Percentiles rank a stretch among this genome's conserved stretches.
phyloP scores from a whole-genome alignment of 2,888 invertebrate species.

The Pristionchus fissidentatus region DNA sequence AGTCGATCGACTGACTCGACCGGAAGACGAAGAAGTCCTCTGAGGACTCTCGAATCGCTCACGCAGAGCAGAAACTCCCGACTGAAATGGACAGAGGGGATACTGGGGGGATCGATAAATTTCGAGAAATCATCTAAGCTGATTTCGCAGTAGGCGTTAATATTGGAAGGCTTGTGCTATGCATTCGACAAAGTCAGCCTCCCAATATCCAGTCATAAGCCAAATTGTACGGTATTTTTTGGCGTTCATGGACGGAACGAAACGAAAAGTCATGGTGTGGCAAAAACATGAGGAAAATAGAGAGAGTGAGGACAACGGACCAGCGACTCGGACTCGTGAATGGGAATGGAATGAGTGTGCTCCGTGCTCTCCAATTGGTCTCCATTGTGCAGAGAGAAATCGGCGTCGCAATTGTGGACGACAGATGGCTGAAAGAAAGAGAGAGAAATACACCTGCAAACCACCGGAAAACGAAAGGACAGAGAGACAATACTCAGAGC shows the following conservation, averaged over 20 bases:
- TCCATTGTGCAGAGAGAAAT: slow-evolving; percentile 16
- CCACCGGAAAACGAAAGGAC: background rate
- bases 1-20: background rate
- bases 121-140: background rate
- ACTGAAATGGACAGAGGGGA: background rate
- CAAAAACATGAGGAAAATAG: background rate
- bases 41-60: slow-evolving; percentile 47
- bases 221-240: too few relatives aligned
- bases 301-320: slow-evolving; percentile 21
- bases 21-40: background rate
- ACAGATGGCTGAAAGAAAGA: slow-evolving; percentile 21
- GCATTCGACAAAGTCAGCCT: too few relatives aligned
- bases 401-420: slow-evolving; percentile 38
- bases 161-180: too few relatives aligned
- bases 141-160: too few relatives aligned
- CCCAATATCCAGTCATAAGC: too few relatives aligned
- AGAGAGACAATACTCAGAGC: background rate
- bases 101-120: background rate
- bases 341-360: slow-evolving; percentile 45
- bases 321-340: slow-evolving; percentile 45
- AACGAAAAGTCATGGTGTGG: background rate
- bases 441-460: background rate
- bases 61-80: slow-evolving; percentile 44
- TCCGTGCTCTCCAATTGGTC: slow-evolving; percentile 38
- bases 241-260: background rate